Conservation (phyloP, 2,113 vertebrate species). For the Carlito syrichta region DNA sequence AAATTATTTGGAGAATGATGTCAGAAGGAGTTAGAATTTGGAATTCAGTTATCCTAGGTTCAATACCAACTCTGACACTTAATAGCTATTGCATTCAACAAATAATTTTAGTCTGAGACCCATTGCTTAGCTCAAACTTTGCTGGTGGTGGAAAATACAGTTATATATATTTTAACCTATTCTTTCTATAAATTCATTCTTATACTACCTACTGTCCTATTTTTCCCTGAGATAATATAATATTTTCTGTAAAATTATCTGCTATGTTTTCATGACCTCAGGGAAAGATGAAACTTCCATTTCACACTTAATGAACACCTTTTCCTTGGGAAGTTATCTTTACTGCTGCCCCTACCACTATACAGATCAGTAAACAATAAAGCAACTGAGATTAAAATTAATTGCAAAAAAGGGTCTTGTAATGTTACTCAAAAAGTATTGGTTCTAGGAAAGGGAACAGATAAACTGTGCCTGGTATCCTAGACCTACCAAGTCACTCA, state of each 20-base stretch:
- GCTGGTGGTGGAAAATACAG: neutral
- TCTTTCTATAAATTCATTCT: neutral
- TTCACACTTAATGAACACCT: neutral
- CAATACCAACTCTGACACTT: neutral
- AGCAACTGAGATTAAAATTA: neutral
- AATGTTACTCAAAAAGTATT: neutral
- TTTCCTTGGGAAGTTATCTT: neutral
- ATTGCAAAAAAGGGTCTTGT: neutral
- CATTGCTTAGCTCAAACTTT: neutral
- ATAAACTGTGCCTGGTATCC: neutral
- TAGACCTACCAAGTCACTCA: neutral
- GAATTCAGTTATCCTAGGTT: neutral
- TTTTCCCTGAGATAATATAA: neutral
- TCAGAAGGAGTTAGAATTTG: neutral
- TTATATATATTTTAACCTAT: neutral
- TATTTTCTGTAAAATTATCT: neutral
- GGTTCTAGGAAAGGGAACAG: neutral
- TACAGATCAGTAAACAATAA: neutral
- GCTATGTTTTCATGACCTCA: neutral
- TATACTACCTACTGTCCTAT: neutral
- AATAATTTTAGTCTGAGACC: neutral
- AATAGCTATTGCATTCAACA: neutral
- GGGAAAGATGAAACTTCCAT: neutral
- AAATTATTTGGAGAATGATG: neutral
- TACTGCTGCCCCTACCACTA: neutral